phyloP scores from a whole-genome alignment of 2,797 vertebrate genomes.

The Tapirus indicus region DNA sequence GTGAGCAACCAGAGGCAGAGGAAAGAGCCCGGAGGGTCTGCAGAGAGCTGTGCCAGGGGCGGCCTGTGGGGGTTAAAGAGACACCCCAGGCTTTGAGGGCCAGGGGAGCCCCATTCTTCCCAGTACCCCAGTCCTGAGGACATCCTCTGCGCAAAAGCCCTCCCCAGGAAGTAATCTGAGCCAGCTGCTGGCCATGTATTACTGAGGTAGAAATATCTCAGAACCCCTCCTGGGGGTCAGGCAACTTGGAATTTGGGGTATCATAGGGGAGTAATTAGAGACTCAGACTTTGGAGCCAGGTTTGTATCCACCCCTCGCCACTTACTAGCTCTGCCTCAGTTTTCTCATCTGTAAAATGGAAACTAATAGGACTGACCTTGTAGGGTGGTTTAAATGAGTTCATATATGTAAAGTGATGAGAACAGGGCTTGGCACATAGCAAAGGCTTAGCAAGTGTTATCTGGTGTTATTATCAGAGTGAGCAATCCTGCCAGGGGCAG shows the following conservation, averaged over 20 bases:
- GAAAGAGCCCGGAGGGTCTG: neutral
- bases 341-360: neutral
- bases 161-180: neutral
- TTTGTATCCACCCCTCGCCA: neutral
- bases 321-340: neutral
- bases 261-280: neutral
- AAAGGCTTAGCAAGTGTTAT: neutral
- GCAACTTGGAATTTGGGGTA: neutral
- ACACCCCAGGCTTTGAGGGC: neutral
- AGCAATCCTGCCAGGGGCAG: neutral
- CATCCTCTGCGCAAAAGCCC: neutral
- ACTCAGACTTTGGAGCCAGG: neutral
- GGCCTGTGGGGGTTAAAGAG: neutral
- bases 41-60: neutral
- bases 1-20: neutral
- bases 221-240: neutral
- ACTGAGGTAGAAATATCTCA: neutral
- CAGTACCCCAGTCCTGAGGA: neutral
- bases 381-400: neutral
- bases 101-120: neutral
- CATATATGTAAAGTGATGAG: neutral
- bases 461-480: neutral
- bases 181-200: neutral
- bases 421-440: neutral
- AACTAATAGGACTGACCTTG: neutral